Evolutionary conservation across 64 coral and sea anemone genomes (phyloP), one percentile per base, ranked within the genome.

Genomic region (Actinia equina): DNA sequence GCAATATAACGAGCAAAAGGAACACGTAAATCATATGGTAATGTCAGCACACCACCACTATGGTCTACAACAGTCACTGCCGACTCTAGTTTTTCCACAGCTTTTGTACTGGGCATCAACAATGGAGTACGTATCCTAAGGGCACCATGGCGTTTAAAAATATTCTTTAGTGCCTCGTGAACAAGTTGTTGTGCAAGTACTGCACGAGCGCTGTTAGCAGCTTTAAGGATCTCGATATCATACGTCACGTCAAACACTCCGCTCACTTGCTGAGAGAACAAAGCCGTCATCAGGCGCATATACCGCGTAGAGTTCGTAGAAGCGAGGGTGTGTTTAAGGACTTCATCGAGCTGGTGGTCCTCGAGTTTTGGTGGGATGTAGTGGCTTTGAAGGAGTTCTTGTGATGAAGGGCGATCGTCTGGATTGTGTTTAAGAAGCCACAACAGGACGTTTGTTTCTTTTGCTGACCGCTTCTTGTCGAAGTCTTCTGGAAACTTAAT

Each of bases 361-460:
- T 99, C 97, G n/a, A 99, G 93, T 82, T 99, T 99, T 6, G 97
- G 97, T 18, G 97, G 94, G 13, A 88, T 89, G 55, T 43, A 95
- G 71, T 91, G 97, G 79, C 93, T 93, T 89, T 99, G 90, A 65
- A 93, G 88, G 8, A 93, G 93, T 82, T 85, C 91, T 95, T 86
- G 93, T 23, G 93, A 99, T 43, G 97, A 93, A 18, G 67, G 90
- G 22, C 86, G 97, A 25, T 91, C 88, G 42, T 92, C 93, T 2
- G 93, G 97, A 27, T 95, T 91, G 59, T 99, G 97, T 17, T 92
- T 83, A 12, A 99, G 88, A 12, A 99, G 77, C 97, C 97, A 99
- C 44, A 79, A 89, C 3, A 99, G 85, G 44, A 99, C 86, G 7
- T 77, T 85, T 1, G 86, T 90, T 71, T 99, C 89, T 42, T 99